Evolutionary conservation across 1,140 invertebrate genomes (phyloP), one percentile per base, ranked within the genome.

Genomic region (Drosophila ananassae): DNA sequence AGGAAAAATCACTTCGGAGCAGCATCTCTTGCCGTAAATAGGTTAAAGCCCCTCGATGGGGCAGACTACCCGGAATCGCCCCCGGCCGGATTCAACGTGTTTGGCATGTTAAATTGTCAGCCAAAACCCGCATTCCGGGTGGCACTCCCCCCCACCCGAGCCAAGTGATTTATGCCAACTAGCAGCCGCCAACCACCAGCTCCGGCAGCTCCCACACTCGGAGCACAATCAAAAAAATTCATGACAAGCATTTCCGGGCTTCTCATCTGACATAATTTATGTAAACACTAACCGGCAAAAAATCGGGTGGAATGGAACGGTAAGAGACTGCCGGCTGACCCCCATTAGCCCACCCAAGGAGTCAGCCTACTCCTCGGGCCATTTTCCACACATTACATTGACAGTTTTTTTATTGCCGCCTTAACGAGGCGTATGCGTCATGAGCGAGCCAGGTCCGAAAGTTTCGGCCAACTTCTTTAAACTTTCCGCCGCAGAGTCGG

Each of bases 221-320:
- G 57, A 48, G 58, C 62, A 51, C 50, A 57, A 17, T 21, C n/a
- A 10, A 44, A 75, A 76, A 76, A 81, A 85, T 87, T 87, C 78
- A 89, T 87, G 82, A 87, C 82, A 87, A 78, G 78, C 83, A 87
- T 81, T 87, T 87, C 82, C 82, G 82, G 78, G 78, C 78, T 69
- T 55, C 68, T 80, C 80, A 50, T 61, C 81, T 67, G 64, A 89
- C 82, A 87, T 89, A 87, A 87, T 87, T 87, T 87, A 87, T 87
- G 82, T 85, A 87, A 87, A 85, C 81, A 85, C 83, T 85, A 25
- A 12, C 41, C 10, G 30, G 24, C 47, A 50, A 25, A 37, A 22
- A 37, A 22, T 39, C 3, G 13, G 17, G 52, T 21, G 24, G 46
- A 24, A 37, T 22, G 9, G 24, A 21, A 46, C 5, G 59, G 51